These are phyloP conservation scores for Neomonachus schauinslandi DNA, from an alignment of 2,113 vertebrate genomes.

Conservation along the genomic window DNA sequence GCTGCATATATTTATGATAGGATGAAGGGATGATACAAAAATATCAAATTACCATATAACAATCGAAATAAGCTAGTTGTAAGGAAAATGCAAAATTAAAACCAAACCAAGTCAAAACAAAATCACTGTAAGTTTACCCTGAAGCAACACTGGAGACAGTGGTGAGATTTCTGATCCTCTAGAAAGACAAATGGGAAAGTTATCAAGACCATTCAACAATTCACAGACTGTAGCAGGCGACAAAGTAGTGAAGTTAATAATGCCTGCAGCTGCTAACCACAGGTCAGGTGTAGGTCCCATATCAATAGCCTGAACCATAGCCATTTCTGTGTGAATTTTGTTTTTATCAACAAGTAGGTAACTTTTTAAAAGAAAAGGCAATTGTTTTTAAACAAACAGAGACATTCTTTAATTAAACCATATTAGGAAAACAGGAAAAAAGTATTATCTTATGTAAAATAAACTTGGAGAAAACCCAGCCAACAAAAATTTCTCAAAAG, in stretches of 20 bases:
- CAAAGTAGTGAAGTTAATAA: background rate
- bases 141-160: background rate
- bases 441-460: background rate
- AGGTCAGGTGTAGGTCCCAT: background rate
- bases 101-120: background rate
- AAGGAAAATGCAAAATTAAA: slow-evolving; percentile 26
- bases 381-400: background rate
- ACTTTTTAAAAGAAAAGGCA: background rate
- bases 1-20: background rate
- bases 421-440: background rate
- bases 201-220: background rate
- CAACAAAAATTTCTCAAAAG: background rate
- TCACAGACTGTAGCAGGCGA: background rate
- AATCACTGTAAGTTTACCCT: background rate
- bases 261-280: background rate
- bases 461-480: background rate
- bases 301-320: background rate
- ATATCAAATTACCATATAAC: background rate
- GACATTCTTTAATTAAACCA: background rate
- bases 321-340: background rate
- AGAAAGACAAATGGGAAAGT: background rate
- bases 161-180: background rate
- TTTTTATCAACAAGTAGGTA: background rate
- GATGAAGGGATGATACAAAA: background rate
- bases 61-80: background rate